Base-by-base conservation (phyloP, 2,797 vertebrate genomes). In the Ibycter americanus region DNA sequence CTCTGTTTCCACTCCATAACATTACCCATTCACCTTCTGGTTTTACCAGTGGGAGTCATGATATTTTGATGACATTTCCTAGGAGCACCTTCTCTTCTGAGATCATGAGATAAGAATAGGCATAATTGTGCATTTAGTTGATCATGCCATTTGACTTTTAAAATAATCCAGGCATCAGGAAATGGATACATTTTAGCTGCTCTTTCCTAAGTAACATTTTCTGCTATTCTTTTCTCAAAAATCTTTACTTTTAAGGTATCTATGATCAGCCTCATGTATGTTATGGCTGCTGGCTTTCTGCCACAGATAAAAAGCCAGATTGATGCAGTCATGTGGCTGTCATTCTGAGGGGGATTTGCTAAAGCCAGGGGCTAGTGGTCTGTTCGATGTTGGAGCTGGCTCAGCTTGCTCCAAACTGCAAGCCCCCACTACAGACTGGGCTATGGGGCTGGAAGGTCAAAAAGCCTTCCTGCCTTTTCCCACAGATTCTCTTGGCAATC, bases 61-160 rank as follows among this genome's bases (percentile, higher is more conserved):
- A 62, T 95, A 94, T 96, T 97, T 97, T 92, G 87, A 80, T 96
- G 95, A 94, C 89, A 85, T 94, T 96, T 96, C 90, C 86, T 92
- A 66, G 29, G 47, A 94, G 59, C 78, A 85, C 40, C 52, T 89
- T 93, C 89, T 73, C 52, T 67, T 89, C 95, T 71, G 83, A 93
- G 89, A 94, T 94, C 81, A 87, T 2, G 2, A 94, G 87, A 93
- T 92, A 96, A 89, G 83, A 85, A 73, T 87, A 94, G 85, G 66
- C 38, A 73, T 93, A 93, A 85, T 74, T 89, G 89, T 91, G 59
- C 92, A 93, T 89, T 85, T 96, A 77, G 44, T 63, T 89, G 63
- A 61, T 93, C 63, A 21, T 5, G 4, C 40, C 56, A 46, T 91
- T 97, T 93, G 78, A 94, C 89, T 97, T 97, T 91, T 73, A 85